Conservation (phyloP, 1,140 invertebrate genomes). For the Triops longicaudatus region DNA sequence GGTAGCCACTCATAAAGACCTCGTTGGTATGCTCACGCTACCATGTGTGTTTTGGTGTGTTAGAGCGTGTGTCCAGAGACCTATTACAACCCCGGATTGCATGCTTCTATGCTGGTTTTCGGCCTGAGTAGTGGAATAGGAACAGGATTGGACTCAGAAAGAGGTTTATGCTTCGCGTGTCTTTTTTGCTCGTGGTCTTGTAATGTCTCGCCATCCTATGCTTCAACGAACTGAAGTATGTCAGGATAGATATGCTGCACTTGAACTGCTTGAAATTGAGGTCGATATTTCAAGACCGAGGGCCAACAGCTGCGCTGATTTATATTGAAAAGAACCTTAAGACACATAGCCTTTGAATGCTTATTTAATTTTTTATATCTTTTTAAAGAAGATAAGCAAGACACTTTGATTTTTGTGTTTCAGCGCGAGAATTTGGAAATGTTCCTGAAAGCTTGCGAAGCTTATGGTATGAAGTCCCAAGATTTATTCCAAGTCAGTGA, state of each 20-base stretch:
- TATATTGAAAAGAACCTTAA: too few species aligned
- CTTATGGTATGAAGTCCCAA: constrained; percentile 49
- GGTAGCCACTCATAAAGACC: not conserved
- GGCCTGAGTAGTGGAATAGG: not conserved
- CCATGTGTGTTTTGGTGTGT: not conserved
- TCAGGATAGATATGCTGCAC: not conserved
- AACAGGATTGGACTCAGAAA: not conserved
- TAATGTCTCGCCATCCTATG: not conserved
- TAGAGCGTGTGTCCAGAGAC: not conserved
- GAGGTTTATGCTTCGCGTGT: not conserved
- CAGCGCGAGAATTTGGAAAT: constrained; percentile 58
- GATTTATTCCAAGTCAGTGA: constrained; percentile 59
- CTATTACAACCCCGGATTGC: not conserved
- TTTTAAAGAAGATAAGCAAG: constrained; percentile 16
- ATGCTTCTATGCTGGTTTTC: not conserved
- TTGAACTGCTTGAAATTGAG: not conserved
- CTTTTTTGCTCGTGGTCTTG: too few species aligned
- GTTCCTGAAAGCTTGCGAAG: constrained; percentile 51
- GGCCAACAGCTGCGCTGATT: not conserved
- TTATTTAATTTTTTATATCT: not conserved
- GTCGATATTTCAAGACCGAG: not conserved
- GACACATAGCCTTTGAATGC: not conserved
- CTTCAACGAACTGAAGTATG: not conserved
- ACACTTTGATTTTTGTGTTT: constrained; percentile 28
- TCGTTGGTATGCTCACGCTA: not conserved